Evolutionary conservation across 1,140 invertebrate species (phyloP).

Genomic region (Nomia melanderi): DNA sequence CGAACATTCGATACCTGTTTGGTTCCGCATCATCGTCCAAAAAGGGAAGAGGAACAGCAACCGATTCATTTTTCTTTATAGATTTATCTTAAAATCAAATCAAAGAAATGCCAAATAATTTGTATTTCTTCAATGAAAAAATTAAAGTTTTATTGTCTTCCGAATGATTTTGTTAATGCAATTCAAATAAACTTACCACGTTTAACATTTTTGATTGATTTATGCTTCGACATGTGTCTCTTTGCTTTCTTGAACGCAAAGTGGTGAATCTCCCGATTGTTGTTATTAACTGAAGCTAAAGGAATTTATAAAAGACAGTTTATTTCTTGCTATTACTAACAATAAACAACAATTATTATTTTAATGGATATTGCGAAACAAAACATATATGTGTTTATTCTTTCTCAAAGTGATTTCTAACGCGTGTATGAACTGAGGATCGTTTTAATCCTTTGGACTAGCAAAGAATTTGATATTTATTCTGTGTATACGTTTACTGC

Average conservation of each 20-base stretch:
- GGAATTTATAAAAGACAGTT: background rate
- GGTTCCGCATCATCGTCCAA: slow-evolving; percentile 78
- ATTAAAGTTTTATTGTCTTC: background rate
- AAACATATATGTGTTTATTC: too few relatives aligned
- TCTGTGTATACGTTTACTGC: too few relatives aligned
- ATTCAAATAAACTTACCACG: background rate
- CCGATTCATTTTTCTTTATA: slow-evolving; percentile 16
- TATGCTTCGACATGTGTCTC: background rate
- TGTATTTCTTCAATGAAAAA: background rate
- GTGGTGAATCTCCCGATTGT: slow-evolving; percentile 1
- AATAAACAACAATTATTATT: too few relatives aligned
- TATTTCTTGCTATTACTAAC: too few relatives aligned
- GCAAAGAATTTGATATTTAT: too few relatives aligned
- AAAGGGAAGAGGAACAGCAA: slow-evolving; percentile 78
- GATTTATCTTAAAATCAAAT: background rate
- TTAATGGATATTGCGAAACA: too few relatives aligned
- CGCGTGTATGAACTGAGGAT: too few relatives aligned
- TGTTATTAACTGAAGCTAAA: background rate
- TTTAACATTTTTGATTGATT: background rate
- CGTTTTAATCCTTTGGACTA: too few relatives aligned
- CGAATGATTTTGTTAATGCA: background rate
- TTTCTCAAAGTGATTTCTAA: too few relatives aligned
- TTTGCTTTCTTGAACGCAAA: slow-evolving; percentile 7
- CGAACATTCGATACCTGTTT: slow-evolving; percentile 67
- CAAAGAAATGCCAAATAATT: background rate